Percentiles rank a stretch among this genome's conserved stretches.
Conservation (phyloP, 2,888 invertebrate species). For the Melangyna quadrimaculata region DNA sequence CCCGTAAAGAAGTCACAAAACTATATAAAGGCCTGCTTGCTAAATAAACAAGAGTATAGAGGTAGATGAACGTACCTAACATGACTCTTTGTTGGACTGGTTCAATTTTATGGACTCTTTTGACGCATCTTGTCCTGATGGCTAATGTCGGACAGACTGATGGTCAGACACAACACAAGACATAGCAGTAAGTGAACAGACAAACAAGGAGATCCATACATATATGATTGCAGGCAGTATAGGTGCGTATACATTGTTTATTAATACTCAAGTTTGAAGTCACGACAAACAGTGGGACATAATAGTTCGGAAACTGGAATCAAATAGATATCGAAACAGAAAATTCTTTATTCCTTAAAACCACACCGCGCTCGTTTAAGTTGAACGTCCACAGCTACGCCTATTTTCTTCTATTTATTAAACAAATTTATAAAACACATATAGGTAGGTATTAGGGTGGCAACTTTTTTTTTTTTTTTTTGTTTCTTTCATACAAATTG, state of each 20-base stretch:
- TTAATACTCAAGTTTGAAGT: not conserved
- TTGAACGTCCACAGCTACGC: no score
- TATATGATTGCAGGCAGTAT: not conserved
- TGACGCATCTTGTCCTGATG: conserved; percentile 32
- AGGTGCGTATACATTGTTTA: not conserved
- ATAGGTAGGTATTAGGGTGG: no score
- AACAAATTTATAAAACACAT: no score
- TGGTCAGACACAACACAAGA: conserved; percentile 25
- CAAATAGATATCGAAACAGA: not conserved
- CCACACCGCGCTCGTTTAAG: no score
- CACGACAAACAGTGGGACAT: not conserved
- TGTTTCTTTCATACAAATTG: no score
- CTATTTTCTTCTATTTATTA: no score
- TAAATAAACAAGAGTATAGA: not conserved
- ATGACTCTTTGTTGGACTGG: conserved; percentile 31
- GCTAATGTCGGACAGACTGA: conserved; percentile 28
- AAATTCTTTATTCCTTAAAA: no score
- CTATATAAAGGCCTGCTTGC: not conserved
- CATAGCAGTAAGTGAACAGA: not conserved
- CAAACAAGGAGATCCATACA: not conserved
- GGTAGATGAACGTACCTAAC: not conserved
- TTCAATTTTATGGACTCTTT: conserved; percentile 32
- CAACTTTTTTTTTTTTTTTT: no score
- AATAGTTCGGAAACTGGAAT: not conserved
- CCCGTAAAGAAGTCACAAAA: conserved; percentile 2